Evolutionary conservation across 2,113 vertebrate genomes (phyloP), one percentile per base, ranked within the genome.

Genomic region (Hemiprocne comata): DNA sequence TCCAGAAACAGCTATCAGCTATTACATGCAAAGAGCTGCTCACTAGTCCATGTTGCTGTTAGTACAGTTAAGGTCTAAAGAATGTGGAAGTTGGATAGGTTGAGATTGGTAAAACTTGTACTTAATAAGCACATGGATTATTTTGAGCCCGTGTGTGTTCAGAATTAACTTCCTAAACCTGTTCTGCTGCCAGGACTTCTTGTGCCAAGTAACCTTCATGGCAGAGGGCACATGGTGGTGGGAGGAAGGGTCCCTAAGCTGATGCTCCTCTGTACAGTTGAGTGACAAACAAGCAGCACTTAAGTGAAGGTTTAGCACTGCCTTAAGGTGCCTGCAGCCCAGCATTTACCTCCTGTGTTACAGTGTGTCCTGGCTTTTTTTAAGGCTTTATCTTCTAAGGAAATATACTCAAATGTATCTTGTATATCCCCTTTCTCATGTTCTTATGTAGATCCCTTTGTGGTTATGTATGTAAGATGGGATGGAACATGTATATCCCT

Each of bases 321-420:
- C 14, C 40, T 42, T 12, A 33, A 28, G 1, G 2, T 62, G 53
- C 54, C 29, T 48, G 9, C 13, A 66, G 7, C n/a, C 11, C 60
- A 28, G 1, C 2, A 0, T 50, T 53, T 26, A 38, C 53, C 29
- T 74, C 23, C 23, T 75, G 77, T 1, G 0, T 48, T 48, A 16
- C 33, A 31, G 8, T 26, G 34, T 9, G 7, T 46, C 17, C 7
- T 87, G 91, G 26, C 36, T 53, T 15, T 11, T 42, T 69, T 66
- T 65, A 51, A 21, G 73, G 10, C 11, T 44, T 73, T 82, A 5
- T 2, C 13, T 70, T 65, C 15, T n/a, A 40, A 57, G n/a, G 29
- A 65, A 76, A 24, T 17, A 24, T 23, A 13, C 24, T 72, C 17
- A 53, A 55, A 80, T 40, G 5, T 50, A 36, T 48, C n/a, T 73